Evolutionary conservation across 1,140 invertebrate species (phyloP), one percentile per base, ranked within the genome.

Genomic region (Apis cerana): DNA sequence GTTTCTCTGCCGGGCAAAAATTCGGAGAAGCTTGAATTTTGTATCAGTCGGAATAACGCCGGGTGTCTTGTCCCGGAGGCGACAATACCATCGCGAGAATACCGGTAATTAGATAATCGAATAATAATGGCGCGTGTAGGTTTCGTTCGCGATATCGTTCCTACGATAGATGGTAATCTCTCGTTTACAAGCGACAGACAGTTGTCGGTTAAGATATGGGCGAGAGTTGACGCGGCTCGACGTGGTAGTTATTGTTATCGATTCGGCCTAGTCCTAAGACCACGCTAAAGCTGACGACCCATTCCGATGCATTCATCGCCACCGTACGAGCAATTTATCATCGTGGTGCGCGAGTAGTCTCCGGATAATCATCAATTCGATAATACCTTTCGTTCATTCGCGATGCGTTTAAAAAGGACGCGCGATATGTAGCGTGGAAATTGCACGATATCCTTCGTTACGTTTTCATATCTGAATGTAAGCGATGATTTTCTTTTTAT

Each of bases 181-280:
- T n/a, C 33, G 54, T 58, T 72, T 58, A 72, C 17, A 27, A 9
- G 17, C 10, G 27, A 33, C 27, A n/a, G 1, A 56, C n/a, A 19
- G 19, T 56, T 50, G 33, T 67, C 33, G 54, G 62, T 48, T 52
- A 69, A 68, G 33, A n/a, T n/a, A 68, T 7, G 8, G 65, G 12
- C 50, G 54, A 59, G 70, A 80, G 75, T 81, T 72, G 83, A 87
- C 68, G 59, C 74, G 72, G 69, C 74, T 59, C 9, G 56, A 84
- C 87, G 33, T 43, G 7, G 83, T 79, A 89, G 89, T 89, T 88
- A 89, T 90, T 88, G 85, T 85, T 90, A 89, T 90, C 89, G 89
- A 90, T 90, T 90, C 87, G 87, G 85, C 89, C 89, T 87, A 90
- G 89, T 89, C 83, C 79, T 88, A 88, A 88, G 86, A 82, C 78